Conservation (phyloP, 2,888 invertebrate species). For the Caenorhabditis sinica region DNA sequence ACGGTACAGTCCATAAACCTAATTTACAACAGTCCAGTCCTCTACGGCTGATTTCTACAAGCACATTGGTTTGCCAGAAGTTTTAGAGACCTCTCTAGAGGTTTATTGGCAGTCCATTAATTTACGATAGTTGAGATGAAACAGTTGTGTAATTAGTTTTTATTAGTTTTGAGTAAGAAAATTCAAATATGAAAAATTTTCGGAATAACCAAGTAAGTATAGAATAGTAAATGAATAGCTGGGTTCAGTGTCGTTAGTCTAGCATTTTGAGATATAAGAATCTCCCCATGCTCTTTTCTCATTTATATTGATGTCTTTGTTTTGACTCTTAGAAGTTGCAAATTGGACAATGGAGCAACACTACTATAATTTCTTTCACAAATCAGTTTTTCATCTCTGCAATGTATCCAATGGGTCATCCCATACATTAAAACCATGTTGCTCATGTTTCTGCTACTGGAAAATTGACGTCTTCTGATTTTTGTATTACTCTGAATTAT, state of each 20-base stretch:
- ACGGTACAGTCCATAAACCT: slow-evolving; percentile 25
- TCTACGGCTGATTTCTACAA: slow-evolving; percentile 1
- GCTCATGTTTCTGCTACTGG: background rate
- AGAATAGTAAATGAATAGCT: too few relatives aligned
- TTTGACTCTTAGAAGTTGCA: too few relatives aligned
- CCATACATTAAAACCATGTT: background rate
- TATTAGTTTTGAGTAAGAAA: background rate
- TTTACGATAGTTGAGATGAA: slow-evolving; percentile 27
- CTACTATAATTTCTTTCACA: too few relatives aligned
- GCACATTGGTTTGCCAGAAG: slow-evolving; percentile 21
- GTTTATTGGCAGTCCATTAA: background rate
- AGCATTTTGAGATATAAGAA: too few relatives aligned
- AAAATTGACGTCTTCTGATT: slow-evolving; percentile 5
- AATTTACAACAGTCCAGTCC: slow-evolving; percentile 21
- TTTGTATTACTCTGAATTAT: slow-evolving; percentile 28
- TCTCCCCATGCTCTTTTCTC: too few relatives aligned
- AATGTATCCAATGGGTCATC: too few relatives aligned
- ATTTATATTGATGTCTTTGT: too few relatives aligned
- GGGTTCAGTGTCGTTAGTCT: too few relatives aligned
- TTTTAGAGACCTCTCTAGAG: slow-evolving; percentile 34
- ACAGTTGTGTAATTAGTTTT: slow-evolving; percentile 30
- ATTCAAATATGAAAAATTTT: background rate
- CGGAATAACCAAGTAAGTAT: too few relatives aligned
- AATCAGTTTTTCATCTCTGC: too few relatives aligned
- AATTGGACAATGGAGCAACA: too few relatives aligned